These are phyloP conservation scores for Platysteira castanea DNA, from an alignment of 2,113 vertebrate species.

Conservation along the genomic window DNA sequence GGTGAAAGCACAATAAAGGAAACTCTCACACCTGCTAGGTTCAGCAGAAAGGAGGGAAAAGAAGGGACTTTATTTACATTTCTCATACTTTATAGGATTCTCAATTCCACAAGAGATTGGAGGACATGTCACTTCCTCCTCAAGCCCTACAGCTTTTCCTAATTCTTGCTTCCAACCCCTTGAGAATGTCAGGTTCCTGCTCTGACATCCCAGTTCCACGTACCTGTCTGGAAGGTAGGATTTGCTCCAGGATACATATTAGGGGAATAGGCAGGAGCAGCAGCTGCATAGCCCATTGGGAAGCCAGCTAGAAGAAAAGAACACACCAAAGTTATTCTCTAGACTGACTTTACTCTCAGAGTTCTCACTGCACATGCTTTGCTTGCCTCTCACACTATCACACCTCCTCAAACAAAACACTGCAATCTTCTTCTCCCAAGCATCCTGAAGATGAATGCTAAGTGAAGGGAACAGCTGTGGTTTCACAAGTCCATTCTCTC, in stretches of 20 bases:
- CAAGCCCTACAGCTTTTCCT: neutral
- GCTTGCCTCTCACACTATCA: neutral
- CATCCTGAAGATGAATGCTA: neutral
- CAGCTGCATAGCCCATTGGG: constrained; percentile 90
- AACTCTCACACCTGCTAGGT: too few relatives aligned
- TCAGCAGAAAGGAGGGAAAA: too few relatives aligned
- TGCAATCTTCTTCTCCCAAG: neutral
- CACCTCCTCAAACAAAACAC: neutral
- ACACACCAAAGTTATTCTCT: neutral
- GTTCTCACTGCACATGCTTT: neutral
- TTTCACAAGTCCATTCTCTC: neutral
- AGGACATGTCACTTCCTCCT: too few relatives aligned
- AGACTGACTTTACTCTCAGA: neutral
- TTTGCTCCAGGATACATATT: constrained; percentile 91
- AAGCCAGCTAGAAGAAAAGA: constrained; percentile 82
- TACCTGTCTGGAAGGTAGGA: constrained; percentile 90
- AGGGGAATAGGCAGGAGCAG: constrained; percentile 89
- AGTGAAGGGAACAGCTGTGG: neutral
- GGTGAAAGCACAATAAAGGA: too few relatives aligned
- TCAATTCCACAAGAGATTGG: too few relatives aligned
- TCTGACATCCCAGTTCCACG: neutral
- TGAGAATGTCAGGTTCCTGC: neutral
- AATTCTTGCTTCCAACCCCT: neutral
- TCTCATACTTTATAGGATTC: too few relatives aligned
- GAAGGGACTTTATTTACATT: too few relatives aligned